Percentiles rank a stretch among this genome's conserved stretches.
phyloP scores from a whole-genome alignment of 2,113 vertebrate genomes.

The Grammomys surdaster region DNA sequence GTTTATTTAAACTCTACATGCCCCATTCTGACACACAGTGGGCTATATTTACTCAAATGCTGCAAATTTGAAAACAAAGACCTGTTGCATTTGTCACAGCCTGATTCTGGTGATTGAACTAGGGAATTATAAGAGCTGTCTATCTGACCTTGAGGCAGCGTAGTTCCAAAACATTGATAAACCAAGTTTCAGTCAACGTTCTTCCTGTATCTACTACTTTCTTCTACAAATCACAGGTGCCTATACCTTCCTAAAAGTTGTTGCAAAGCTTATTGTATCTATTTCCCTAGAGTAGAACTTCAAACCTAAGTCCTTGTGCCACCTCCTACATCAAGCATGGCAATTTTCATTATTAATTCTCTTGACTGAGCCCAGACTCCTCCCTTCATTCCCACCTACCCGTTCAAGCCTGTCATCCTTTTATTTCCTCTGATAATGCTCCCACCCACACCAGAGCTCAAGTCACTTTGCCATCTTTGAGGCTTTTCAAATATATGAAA shows the following conservation, averaged over 20 bases:
- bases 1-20: constrained; percentile 48
- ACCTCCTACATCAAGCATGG: background rate
- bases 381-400: background rate
- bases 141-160: background rate
- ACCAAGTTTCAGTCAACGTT: background rate
- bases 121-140: background rate
- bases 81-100: background rate
- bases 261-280: background rate
- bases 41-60: constrained; percentile 31
- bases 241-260: background rate
- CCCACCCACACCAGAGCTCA: background rate
- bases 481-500: background rate
- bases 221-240: background rate
- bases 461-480: background rate
- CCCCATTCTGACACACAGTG: constrained; percentile 12
- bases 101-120: background rate
- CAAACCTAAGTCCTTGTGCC: background rate
- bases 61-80: constrained; percentile 60
- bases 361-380: constrained; percentile 26
- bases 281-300: constrained; percentile 52
- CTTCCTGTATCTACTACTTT: background rate
- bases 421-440: background rate
- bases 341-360: background rate
- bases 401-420: background rate
- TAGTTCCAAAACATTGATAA: background rate